A percentile compares a stretch with the other conserved stretches of the same genome.
phyloP scores from a whole-genome alignment of 2,113 vertebrate species.

The Agelaius phoeniceus region DNA sequence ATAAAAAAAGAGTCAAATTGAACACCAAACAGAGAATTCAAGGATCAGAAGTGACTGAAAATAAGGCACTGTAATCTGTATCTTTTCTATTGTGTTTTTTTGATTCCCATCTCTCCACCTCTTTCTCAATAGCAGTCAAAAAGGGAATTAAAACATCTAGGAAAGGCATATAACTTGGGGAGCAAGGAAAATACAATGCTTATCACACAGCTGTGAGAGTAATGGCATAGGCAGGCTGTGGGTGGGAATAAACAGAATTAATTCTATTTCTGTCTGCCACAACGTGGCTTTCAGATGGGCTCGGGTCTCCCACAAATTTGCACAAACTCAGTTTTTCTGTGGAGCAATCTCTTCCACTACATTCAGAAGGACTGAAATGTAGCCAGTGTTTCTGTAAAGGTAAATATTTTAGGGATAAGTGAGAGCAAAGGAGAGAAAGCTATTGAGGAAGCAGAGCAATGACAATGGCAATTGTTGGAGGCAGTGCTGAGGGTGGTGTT shows the following conservation, averaged over 20 bases:
- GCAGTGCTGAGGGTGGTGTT: neutral
- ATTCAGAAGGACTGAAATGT: neutral
- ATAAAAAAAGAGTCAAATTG: neutral
- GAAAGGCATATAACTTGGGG: neutral
- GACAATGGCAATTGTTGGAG: neutral
- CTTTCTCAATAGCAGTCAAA: neutral
- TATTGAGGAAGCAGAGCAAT: neutral
- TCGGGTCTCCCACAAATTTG: neutral
- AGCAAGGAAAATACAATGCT: neutral
- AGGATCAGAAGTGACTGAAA: neutral
- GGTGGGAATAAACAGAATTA: neutral
- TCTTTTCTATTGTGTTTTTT: neutral
- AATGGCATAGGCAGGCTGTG: neutral
- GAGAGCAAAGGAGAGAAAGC: neutral
- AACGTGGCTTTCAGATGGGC: neutral
- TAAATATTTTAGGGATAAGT: neutral
- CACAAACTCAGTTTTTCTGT: neutral
- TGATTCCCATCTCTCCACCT: neutral
- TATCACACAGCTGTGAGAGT: neutral
- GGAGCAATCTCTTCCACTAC: neutral
- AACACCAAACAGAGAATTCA: neutral
- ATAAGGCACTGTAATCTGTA: neutral
- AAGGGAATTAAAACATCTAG: neutral
- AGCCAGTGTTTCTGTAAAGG: neutral
- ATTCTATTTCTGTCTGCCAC: neutral